Evolutionary conservation across 2,888 invertebrate species (phyloP).

Genomic region (Eilema depressum): DNA sequence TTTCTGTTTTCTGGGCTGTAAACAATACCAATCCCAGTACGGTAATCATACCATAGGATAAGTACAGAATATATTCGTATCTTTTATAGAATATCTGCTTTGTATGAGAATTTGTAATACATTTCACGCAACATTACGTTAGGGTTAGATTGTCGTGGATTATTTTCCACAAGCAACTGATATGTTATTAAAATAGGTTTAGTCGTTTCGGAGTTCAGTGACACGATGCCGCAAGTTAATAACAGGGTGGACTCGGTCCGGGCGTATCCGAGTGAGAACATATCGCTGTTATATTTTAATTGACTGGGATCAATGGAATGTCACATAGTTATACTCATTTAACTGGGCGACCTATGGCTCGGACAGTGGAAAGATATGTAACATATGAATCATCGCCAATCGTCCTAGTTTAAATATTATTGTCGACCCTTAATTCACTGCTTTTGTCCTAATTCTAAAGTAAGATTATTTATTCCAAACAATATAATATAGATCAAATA

Average conservation of each 20-base stretch:
- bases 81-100: too few relatives aligned
- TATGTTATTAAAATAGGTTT: not conserved
- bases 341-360: not conserved
- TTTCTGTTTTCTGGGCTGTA: too few relatives aligned
- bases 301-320: not conserved
- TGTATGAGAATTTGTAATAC: too few relatives aligned
- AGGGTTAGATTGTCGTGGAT: too few relatives aligned
- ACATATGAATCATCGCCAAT: not conserved
- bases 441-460: not conserved
- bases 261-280: not conserved
- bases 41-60: too few relatives aligned
- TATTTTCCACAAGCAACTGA: too few relatives aligned
- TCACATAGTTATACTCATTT: not conserved
- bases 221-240: not conserved
- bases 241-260: not conserved
- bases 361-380: not conserved
- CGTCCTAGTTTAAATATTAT: not conserved
- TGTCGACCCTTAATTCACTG: not conserved
- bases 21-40: too few relatives aligned
- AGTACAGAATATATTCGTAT: too few relatives aligned
- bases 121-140: too few relatives aligned
- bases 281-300: not conserved
- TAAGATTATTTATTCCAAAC: too few relatives aligned
- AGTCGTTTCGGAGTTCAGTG: not conserved
- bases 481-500: too few relatives aligned